These are phyloP conservation scores for Drosophila funebris DNA, from an alignment of 1,140 invertebrate species.

Conservation along the genomic window DNA sequence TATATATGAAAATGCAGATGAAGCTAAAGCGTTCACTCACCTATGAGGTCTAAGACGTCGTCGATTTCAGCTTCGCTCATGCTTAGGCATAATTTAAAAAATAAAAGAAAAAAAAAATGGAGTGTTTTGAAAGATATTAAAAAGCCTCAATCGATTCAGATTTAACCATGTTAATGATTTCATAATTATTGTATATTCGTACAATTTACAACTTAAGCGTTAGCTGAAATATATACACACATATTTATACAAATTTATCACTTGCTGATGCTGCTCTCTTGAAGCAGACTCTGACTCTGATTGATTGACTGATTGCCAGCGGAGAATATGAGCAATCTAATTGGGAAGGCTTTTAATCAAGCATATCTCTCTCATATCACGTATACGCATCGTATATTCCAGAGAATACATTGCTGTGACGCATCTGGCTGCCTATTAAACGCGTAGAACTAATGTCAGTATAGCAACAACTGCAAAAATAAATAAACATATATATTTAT, in stretches of 20 bases:
- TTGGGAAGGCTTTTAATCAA: no score
- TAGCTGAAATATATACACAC: no score
- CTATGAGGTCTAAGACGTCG: background rate
- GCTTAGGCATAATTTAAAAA: background rate
- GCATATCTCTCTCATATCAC: background rate
- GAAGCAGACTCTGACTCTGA: no score
- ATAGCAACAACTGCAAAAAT: constrained; percentile 4
- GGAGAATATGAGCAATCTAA: no score
- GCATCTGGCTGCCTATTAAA: background rate
- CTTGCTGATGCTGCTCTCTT: no score
- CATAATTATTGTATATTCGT: no score
- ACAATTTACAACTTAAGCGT: no score
- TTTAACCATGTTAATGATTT: no score
- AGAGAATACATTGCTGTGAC: background rate
- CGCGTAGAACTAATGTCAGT: background rate
- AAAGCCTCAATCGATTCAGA: no score
- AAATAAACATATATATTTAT: background rate
- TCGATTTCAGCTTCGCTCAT: background rate
- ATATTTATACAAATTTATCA: no score
- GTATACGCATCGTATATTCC: background rate
- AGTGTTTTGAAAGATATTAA: background rate
- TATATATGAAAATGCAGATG: background rate
- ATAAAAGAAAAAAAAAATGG: background rate
- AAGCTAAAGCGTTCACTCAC: background rate
- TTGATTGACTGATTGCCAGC: no score